Evolutionary conservation across 2,797 vertebrate species (phyloP).

Genomic region (Centroberyx gerrardi): DNA sequence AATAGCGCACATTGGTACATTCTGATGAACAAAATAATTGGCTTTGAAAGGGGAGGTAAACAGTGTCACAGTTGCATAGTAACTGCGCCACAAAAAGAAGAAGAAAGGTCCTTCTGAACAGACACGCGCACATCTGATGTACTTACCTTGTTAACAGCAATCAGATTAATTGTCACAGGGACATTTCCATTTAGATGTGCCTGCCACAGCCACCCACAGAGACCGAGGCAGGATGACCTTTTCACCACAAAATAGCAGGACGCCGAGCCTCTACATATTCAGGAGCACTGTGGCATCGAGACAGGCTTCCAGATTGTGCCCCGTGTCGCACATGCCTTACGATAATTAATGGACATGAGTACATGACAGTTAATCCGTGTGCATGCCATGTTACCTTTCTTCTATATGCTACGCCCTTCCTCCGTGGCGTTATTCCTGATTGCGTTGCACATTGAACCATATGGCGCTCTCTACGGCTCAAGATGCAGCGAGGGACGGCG

Average conservation of each 20-base stretch:
- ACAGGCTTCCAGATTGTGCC: slow-evolving; percentile 42
- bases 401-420: slow-evolving; percentile 12
- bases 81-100: slow-evolving; percentile 31
- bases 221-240: slow-evolving; percentile 63
- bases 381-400: slow-evolving; percentile 21
- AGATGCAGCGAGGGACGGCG: slow-evolving; percentile 28
- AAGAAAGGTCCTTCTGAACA: slow-evolving; percentile 21
- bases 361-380: slow-evolving; percentile 67
- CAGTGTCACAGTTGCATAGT: slow-evolving; percentile 55
- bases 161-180: slow-evolving; percentile 76
- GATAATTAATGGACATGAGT: slow-evolving; percentile 62
- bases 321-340: slow-evolving; percentile 30
- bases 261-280: slow-evolving; percentile 46
- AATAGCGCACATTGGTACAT: slow-evolving; percentile 64
- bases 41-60: slow-evolving; percentile 69
- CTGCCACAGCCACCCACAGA: slow-evolving; percentile 50
- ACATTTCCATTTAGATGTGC: slow-evolving; percentile 63
- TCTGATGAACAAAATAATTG: slow-evolving; percentile 82
- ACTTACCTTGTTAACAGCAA: slow-evolving; percentile 74
- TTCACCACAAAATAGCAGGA: slow-evolving; percentile 40
- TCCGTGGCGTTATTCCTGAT: slow-evolving; percentile 15
- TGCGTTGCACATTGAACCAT: slow-evolving; percentile 35
- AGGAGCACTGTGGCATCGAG: slow-evolving; percentile 37
- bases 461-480: slow-evolving; percentile 43
- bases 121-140: slow-evolving; percentile 36